Evolutionary conservation across 2,113 vertebrate genomes (phyloP).

Genomic region (Indicator indicator): DNA sequence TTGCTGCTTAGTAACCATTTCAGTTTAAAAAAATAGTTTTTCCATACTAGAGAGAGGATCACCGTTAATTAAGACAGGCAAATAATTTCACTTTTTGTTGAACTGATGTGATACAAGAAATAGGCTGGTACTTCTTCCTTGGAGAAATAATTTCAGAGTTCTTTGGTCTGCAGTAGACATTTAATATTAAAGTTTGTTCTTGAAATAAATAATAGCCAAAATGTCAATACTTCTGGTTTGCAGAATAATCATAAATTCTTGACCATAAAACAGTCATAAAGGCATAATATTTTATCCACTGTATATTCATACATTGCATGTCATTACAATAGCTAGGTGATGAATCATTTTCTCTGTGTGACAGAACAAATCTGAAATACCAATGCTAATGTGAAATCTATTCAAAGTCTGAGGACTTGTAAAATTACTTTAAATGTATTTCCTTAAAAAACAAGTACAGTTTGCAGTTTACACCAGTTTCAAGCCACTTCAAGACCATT

Average conservation of each 20-base stretch:
- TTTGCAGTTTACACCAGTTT: constrained; percentile 19
- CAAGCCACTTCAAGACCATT: not conserved
- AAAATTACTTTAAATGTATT: constrained; percentile 44
- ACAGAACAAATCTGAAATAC: constrained; percentile 73
- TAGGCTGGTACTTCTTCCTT: constrained; percentile 40
- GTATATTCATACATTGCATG: constrained; percentile 72
- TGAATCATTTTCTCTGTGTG: constrained; percentile 71
- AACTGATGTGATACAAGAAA: not conserved
- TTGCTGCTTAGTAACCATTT: not conserved
- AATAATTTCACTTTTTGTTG: constrained; percentile 45
- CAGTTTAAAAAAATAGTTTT: not conserved
- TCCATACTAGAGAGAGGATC: not conserved
- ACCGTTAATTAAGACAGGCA: constrained; percentile 19
- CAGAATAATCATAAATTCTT: constrained; percentile 77
- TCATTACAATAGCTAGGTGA: constrained; percentile 69
- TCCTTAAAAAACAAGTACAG: not conserved
- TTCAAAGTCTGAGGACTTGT: constrained; percentile 46
- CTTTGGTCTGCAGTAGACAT: constrained; percentile 51
- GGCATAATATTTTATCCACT: constrained; percentile 73
- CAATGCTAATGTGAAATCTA: constrained; percentile 61
- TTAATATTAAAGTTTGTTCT: constrained; percentile 76
- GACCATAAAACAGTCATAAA: constrained; percentile 76
- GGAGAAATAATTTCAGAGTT: constrained; percentile 56
- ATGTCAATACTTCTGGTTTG: constrained; percentile 77
- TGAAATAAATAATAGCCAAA: constrained; percentile 76